Evolutionary conservation across 1,140 invertebrate species (phyloP).

Genomic region (Cyphomyrmex costatus): DNA sequence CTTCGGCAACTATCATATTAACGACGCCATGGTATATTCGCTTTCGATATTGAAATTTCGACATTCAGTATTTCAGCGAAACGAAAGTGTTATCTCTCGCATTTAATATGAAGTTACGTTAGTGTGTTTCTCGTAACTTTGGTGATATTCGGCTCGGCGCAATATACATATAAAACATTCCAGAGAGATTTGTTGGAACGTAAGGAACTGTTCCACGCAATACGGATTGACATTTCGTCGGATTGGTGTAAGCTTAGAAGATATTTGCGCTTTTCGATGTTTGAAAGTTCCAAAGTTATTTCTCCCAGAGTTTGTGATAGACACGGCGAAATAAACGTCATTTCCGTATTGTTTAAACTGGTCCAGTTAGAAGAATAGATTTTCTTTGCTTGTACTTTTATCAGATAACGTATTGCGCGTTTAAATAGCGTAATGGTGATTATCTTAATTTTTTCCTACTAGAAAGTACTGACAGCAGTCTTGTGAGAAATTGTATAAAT

Average conservation of each 20-base stretch:
- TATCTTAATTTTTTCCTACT: conserved; percentile 42
- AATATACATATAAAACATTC: conserved; percentile 34
- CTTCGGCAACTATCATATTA: background rate
- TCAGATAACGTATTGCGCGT: background rate
- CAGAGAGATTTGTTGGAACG: conserved; percentile 32
- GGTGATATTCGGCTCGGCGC: conserved; percentile 19
- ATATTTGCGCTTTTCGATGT: background rate
- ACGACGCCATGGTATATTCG: background rate
- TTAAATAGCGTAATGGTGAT: background rate
- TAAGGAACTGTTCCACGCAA: background rate
- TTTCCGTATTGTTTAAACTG: conserved; percentile 15
- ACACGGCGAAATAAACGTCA: background rate
- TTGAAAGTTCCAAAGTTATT: conserved; percentile 4
- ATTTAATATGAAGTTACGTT: conserved; percentile 28
- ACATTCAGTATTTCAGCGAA: background rate
- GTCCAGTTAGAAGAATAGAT: background rate
- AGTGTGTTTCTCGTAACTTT: conserved; percentile 23
- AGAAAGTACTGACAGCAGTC: background rate
- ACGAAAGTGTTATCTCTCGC: conserved; percentile 27
- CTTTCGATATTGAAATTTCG: background rate
- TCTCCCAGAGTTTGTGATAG: conserved; percentile 8
- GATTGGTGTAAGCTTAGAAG: background rate
- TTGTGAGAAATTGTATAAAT: conserved; percentile 13
- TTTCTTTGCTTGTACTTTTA: conserved; percentile 4
- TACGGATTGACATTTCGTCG: conserved; percentile 12